Conservation (phyloP, 2,888 invertebrate genomes). For the Pseudococcus jackbeardsleyi region DNA sequence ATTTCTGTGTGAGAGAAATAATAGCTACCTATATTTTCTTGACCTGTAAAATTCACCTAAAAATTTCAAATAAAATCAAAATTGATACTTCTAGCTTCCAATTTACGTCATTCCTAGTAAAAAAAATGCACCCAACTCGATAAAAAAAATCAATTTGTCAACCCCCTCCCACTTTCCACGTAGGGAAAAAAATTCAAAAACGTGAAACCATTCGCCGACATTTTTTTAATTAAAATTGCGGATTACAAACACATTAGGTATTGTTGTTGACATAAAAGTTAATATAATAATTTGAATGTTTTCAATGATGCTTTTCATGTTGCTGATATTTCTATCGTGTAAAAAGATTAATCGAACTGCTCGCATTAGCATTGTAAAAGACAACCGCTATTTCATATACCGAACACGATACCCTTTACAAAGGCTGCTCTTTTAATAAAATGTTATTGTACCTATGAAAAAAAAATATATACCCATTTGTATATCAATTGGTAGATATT, state of each 20-base stretch:
- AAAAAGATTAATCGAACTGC: neutral
- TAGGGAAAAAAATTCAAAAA: neutral
- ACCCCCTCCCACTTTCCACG: neutral
- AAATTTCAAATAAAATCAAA: too few species aligned
- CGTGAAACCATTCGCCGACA: neutral
- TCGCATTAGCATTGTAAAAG: neutral
- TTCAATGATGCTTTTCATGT: slow-evolving; percentile 20
- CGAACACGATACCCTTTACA: neutral
- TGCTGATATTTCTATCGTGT: slow-evolving; percentile 10
- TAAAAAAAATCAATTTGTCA: neutral
- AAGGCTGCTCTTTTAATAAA: neutral
- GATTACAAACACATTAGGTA: slow-evolving; percentile 1
- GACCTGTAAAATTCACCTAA: too few species aligned
- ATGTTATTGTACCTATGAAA: neutral
- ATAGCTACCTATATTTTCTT: too few species aligned
- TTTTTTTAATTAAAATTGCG: slow-evolving; percentile 37
- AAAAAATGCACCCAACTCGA: neutral
- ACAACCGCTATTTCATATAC: neutral
- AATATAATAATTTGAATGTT: slow-evolving; percentile 12
- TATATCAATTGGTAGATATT: neutral
- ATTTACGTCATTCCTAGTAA: too few species aligned
- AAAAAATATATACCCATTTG: neutral
- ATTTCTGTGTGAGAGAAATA: too few species aligned
- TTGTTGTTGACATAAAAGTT: slow-evolving; percentile 44
- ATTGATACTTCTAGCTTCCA: too few species aligned